These are phyloP conservation scores for Halisarca cf. caerulea DNA, from an alignment of 37 sponge, comb jelly and placozoan species.

Conservation along the genomic window DNA sequence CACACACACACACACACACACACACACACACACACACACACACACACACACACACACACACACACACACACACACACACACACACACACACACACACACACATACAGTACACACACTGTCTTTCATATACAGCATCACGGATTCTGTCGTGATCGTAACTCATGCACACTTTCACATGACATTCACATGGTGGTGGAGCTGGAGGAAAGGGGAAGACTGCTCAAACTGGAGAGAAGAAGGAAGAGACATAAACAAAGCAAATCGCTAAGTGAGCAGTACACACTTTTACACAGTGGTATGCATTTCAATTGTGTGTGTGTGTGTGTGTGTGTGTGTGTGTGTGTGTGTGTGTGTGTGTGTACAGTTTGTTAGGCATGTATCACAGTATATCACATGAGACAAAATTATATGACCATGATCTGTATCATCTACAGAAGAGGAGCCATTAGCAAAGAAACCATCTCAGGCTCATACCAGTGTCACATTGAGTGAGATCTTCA, in stretches of 20 bases:
- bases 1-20: no score
- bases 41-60: no score
- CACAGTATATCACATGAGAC: no score
- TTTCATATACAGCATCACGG: conserved; percentile 32
- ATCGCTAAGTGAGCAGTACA: background rate
- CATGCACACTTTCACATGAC: conserved; percentile 22
- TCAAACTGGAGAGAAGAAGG: conserved; percentile 6
- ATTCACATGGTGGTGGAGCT: conserved; percentile 20
- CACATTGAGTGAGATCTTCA: background rate
- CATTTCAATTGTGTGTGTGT: background rate
- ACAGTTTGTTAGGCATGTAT: no score
- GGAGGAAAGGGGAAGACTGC: background rate
- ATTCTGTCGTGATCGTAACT: conserved; percentile 16
- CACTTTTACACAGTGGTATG: background rate
- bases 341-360: no score
- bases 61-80: no score
- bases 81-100: no score
- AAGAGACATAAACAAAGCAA: conserved; percentile 15
- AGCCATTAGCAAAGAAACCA: background rate
- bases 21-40: no score
- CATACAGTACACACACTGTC: no score
- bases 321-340: no score
- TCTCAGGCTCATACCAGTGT: background rate
- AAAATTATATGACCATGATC: no score
- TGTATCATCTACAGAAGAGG: background rate